These are phyloP conservation scores for Aquatica leii DNA, from an alignment of 2,888 invertebrate genomes.

Conservation along the genomic window DNA sequence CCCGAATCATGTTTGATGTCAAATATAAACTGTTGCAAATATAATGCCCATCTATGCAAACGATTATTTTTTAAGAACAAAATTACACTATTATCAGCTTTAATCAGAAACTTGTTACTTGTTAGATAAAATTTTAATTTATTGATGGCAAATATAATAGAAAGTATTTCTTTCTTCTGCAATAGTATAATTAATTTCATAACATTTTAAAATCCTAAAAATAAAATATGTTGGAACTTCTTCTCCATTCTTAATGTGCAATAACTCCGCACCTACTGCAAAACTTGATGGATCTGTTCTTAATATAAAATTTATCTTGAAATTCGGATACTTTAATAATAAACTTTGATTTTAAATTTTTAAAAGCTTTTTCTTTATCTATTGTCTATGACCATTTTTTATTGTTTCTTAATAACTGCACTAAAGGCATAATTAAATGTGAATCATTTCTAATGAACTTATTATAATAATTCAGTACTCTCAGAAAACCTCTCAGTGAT, in stretches of 20 bases:
- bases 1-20: not conserved
- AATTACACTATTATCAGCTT: not conserved
- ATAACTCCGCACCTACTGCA: not conserved
- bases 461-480: not conserved
- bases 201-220: not conserved
- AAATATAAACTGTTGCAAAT: not conserved
- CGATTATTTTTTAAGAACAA: not conserved
- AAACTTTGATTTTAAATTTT: not conserved
- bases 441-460: not conserved
- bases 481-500: not conserved
- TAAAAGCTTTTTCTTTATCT: not conserved
- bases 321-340: not conserved
- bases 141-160: not conserved
- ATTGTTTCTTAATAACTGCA: not conserved
- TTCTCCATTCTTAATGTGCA: not conserved
- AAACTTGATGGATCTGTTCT: too few relatives aligned
- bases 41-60: not conserved
- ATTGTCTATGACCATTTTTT: not conserved
- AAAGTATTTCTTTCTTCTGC: not conserved
- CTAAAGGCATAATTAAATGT: too few relatives aligned
- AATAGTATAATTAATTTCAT: too few relatives aligned
- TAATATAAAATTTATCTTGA: not conserved
- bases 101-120: not conserved
- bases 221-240: not conserved
- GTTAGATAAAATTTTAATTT: not conserved